Percentiles rank a stretch among this genome's conserved stretches.
Conservation (phyloP, 1,140 invertebrate genomes). For the Leptopilina boulardi region DNA sequence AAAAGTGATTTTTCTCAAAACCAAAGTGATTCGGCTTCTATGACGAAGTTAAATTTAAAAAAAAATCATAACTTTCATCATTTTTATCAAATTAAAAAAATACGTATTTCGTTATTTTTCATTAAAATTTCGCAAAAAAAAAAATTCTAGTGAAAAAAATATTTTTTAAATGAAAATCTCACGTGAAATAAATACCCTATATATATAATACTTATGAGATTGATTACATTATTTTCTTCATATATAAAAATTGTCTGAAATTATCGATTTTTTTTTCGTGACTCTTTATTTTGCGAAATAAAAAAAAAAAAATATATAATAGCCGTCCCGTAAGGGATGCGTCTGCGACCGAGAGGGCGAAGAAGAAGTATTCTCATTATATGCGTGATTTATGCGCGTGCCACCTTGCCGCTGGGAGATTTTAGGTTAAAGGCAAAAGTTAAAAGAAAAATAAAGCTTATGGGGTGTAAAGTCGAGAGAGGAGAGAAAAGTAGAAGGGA, state of each 20-base stretch:
- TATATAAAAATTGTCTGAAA: constrained; percentile 26
- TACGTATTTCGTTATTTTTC: too few relatives aligned
- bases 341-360: constrained; percentile 53
- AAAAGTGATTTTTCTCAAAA: too few relatives aligned
- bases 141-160: too few relatives aligned
- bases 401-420: constrained; percentile 68
- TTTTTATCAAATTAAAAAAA: too few relatives aligned
- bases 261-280: constrained; percentile 48
- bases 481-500: constrained; percentile 42
- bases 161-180: too few relatives aligned
- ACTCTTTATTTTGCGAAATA: constrained; percentile 41
- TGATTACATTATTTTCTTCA: constrained; percentile 14
- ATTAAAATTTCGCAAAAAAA: too few relatives aligned
- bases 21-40: too few relatives aligned
- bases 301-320: constrained; percentile 56
- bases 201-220: constrained; percentile 4
- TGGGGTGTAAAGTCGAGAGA: constrained; percentile 73
- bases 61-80: too few relatives aligned
- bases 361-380: constrained; percentile 77
- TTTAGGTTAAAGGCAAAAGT: constrained; percentile 75
- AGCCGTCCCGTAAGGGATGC: constrained; percentile 41
- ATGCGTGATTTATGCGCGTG: constrained; percentile 73
- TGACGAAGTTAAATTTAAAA: too few relatives aligned
- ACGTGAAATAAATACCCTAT: too few relatives aligned
- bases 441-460: constrained; percentile 77